Base-by-base conservation (phyloP, 2,113 vertebrate genomes). In the Lanius collurio region DNA sequence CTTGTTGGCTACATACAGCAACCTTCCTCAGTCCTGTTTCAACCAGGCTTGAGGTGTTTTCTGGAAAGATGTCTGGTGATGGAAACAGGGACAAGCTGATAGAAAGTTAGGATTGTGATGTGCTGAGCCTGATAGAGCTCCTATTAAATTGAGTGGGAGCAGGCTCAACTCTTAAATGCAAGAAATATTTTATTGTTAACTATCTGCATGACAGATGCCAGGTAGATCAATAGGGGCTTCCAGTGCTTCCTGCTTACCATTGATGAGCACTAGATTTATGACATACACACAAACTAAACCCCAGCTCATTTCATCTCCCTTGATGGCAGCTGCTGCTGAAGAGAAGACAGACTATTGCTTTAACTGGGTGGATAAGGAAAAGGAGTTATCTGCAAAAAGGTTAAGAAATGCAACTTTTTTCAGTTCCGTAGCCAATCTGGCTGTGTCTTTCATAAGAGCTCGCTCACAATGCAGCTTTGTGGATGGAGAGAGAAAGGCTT, bases 151-250 rank as follows among this genome's bases (percentile, higher is more conserved):
- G 80, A 91, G 41, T 65, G 49, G 69, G 87, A 93, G 71, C 68
- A 78, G 79, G 26, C 83, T 93, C 15, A 4, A 23, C 44, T 71
- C 73, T 96, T 96, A 96, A 94, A 94, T 76, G 83, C 49, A 64
- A 83, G 88, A 90, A 90, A 90, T 95, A 90, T 73, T 96, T 94
- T 92, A 92, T 87, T 94, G 70, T 70, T 83, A 95, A 11, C 83
- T 93, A 84, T 94, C 95, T 76, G 74, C 70, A 64, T 92, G 87
- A 86, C 87, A 95, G 69, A 83, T 87, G 67, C 87, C 90, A 87
- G 84, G 74, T 87, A 90, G 90, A 96, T 97, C 89, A 87, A 74
- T 95, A 95, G 83, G 73, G 59, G n/a, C 76, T 96, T 89, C 79
- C 92, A 53, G 80, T 83, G 53, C 94, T 93, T 95, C 92, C 89